These are phyloP conservation scores for Thereva nobilitata DNA, from an alignment of 2,888 invertebrate genomes.

Conservation along the genomic window DNA sequence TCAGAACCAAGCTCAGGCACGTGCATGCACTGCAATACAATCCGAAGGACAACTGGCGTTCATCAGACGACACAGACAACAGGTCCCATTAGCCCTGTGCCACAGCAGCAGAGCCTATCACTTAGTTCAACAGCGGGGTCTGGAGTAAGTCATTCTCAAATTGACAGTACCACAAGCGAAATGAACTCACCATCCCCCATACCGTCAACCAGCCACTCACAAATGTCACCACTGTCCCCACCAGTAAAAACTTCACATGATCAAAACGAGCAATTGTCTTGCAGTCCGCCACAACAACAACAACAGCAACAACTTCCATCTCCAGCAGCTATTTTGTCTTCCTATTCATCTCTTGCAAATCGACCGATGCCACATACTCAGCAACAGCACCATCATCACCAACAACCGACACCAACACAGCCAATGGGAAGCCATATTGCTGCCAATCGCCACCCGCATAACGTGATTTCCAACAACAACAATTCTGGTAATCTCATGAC, in stretches of 20 bases:
- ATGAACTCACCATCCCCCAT: conserved; percentile 43
- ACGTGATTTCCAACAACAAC: not conserved
- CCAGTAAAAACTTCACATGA: conserved; percentile 39
- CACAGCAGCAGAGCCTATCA: conserved; percentile 46
- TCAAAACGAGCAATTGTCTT: conserved; percentile 20
- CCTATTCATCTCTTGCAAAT: conserved; percentile 16
- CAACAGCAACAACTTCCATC: not conserved
- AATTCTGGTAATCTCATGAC: conserved; percentile 22
- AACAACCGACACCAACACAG: conserved; percentile 40
- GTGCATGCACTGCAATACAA: conserved; percentile 57
- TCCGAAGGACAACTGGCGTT: conserved; percentile 57
- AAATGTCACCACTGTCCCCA: conserved; percentile 46
- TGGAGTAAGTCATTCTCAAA: conserved; percentile 7
- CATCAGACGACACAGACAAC: conserved; percentile 59
- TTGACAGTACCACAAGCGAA: conserved; percentile 39
- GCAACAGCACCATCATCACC: conserved; percentile 42
- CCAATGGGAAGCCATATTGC: conserved; percentile 21
- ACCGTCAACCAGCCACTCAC: conserved; percentile 47
- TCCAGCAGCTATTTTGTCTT: conserved; percentile 10
- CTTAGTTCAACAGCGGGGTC: conserved; percentile 11
- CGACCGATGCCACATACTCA: conserved; percentile 39
- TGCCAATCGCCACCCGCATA: conserved; percentile 30
- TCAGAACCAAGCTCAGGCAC: conserved; percentile 47
- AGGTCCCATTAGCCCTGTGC: conserved; percentile 58
- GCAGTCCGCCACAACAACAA: conserved; percentile 15